Conservation (phyloP, 2,797 vertebrate genomes). For the Coregonus ussuriensis region DNA sequence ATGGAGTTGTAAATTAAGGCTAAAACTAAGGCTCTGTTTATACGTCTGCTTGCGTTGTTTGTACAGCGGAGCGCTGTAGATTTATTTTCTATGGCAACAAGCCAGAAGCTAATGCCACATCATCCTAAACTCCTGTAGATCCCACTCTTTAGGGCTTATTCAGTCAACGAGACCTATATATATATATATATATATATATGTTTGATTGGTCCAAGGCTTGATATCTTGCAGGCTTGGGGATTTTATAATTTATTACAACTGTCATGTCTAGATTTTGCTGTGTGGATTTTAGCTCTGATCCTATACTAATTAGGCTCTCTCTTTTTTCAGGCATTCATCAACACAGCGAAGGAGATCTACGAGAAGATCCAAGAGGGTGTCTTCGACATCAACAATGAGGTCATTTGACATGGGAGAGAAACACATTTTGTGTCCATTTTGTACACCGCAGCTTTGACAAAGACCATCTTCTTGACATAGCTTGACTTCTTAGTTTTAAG, state of each 20-base stretch:
- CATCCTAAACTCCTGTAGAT: slow-evolving; percentile 44
- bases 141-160: slow-evolving; percentile 10
- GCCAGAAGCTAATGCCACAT: slow-evolving; percentile 42
- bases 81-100: slow-evolving; percentile 21
- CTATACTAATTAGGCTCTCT: background rate
- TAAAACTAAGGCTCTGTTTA: background rate
- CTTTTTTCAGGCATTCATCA: slow-evolving; percentile 93
- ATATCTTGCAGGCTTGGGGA: background rate
- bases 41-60: background rate
- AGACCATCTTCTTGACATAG: no score
- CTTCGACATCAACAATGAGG: slow-evolving; percentile 99
- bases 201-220: background rate
- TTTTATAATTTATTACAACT: background rate
- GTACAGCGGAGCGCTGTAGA: background rate
- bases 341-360: slow-evolving; percentile 99
- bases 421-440: background rate
- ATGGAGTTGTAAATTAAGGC: no score
- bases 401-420: slow-evolving; percentile 59
- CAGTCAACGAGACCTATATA: background rate
- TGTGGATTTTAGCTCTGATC: background rate
- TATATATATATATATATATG: background rate
- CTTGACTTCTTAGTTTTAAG: background rate
- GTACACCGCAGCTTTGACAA: background rate
- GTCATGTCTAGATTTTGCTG: background rate
- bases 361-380: slow-evolving; percentile 99